Base-by-base conservation (phyloP, 2,888 invertebrate species). In the Luperina testacea region DNA sequence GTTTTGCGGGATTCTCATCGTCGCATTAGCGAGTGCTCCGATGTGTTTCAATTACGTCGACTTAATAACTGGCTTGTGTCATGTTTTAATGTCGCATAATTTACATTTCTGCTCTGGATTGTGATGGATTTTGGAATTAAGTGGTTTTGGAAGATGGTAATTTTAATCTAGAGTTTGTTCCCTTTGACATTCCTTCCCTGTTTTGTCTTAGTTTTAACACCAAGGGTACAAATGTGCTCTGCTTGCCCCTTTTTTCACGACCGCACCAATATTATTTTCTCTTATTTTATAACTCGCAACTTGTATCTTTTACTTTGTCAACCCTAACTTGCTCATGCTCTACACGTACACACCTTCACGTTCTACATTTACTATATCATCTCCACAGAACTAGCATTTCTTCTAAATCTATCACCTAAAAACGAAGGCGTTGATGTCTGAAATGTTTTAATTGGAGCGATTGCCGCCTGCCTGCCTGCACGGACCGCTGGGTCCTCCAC, bases 21-120 rank as follows among this genome's bases (percentile, higher is more conserved):
- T 68, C 75, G 73, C 68, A 84, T 87, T 87, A 84, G 72, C 70
- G 80, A 71, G 76, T 80, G 72, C 76, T 87, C 85, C 69, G 85
- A 84, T 85, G 81, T 83, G 89, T 82, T 82, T 89, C 82, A 89
- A 84, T 89, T 85, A 89, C 89, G 61, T 67, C 71, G 78, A 76
- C 87, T 76, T 76, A 80, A 67, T 80, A 84, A 84, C 87, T 84
- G 73, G 73, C 80, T 64, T 69, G 68, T 87, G 80, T 76, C 84
- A 71, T 80, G 87, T 83, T 83, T 72, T 74, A 83, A 83, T 83
- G n/a, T 83, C 78, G 64, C 61, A 61, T 69, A 84, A 84, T 80
- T 87, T 72, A 59, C 80, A 87, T 76, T 63, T 76, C 11, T 76
- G 64, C 61, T 45, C 32, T 13, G 32, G 45, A 68, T 80, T 84